Base-by-base conservation (phyloP, 2,888 invertebrate genomes). In the Capitulum mitella region DNA sequence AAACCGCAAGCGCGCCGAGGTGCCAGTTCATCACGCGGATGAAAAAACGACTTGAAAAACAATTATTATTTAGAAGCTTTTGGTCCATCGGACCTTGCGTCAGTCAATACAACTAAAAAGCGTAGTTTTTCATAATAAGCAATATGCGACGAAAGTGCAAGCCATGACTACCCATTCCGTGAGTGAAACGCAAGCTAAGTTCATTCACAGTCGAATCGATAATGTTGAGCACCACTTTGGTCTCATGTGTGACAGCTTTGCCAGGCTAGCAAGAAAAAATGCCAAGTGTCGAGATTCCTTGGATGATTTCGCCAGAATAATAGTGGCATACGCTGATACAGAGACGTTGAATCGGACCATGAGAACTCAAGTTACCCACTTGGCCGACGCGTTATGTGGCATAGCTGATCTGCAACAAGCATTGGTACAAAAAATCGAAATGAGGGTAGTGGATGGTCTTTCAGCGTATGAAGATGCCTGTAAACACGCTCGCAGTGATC, bases 131-230 rank as follows among this genome's bases (percentile, higher is more conserved):
- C 10, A 16, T 32, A 32, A 32, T 14, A 8, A 61, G 32, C 61
- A 61, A 61, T 61, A 61, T 61, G 61, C 32, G 32, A 6, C n/a
- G 61, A 16, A 32, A 61, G 61, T 26, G 70, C 6, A 37, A 70
- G 70, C 34, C 22, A 70, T 70, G 70, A 37, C 37, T 34, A 34
- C 19, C 22, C 34, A 70, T 70, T 70, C 70, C 34, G 70, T 70
- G 37, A 70, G 70, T 70, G 70, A 32, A 34, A 70, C 70, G 5
- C 70, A 70, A 70, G 70, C 70, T 0, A 70, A 37, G 70, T 70
- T 70, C 70, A 70, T 70, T 37, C 70, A 70, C 26, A 70, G 37
- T 37, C 70, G 70, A 22, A 70, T 70, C 32, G 70, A 70, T 37
- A 37, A 32, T 70, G 70, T 70, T 29, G 70, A 70, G 37, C 19